phyloP scores from a whole-genome alignment of 2,888 invertebrate genomes.

The Thalpophila matura region DNA sequence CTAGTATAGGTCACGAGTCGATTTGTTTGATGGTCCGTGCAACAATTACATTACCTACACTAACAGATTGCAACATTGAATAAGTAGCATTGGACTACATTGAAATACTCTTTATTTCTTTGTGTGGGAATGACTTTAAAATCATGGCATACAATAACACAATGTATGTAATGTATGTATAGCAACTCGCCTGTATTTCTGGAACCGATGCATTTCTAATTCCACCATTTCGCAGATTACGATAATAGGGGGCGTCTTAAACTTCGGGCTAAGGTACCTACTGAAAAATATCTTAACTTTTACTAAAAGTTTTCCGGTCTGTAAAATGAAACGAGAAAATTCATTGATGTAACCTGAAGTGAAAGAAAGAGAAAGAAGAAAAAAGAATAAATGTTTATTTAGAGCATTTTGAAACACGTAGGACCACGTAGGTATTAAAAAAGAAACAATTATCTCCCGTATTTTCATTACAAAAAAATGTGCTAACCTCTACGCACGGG shows the following conservation, averaged over 20 bases:
- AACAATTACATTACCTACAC: slow-evolving; percentile 27
- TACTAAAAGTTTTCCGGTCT: slow-evolving; percentile 10
- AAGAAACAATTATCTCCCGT: too few species aligned
- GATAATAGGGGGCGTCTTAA: too few species aligned
- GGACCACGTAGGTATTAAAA: too few species aligned
- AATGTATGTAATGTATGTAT: neutral
- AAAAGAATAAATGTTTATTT: too few species aligned
- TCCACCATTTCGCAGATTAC: neutral
- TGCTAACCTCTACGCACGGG: too few species aligned
- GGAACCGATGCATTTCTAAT: neutral
- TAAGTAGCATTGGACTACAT: slow-evolving; percentile 15
- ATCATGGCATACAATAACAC: neutral
- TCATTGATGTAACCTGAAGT: too few species aligned
- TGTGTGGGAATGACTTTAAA: neutral
- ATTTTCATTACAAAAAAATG: too few species aligned
- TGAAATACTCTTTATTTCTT: slow-evolving; percentile 14
- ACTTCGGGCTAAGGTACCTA: neutral
- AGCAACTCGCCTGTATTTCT: neutral
- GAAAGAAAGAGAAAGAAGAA: too few species aligned
- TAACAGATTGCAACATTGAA: slow-evolving; percentile 39
- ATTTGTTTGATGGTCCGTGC: slow-evolving; percentile 20
- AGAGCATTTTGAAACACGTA: too few species aligned
- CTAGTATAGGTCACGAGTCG: slow-evolving; percentile 7
- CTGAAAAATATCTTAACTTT: neutral
- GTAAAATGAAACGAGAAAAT: too few species aligned